Evolutionary conservation across 2,888 invertebrate genomes (phyloP).

Genomic region (Deroplatys truncata): DNA sequence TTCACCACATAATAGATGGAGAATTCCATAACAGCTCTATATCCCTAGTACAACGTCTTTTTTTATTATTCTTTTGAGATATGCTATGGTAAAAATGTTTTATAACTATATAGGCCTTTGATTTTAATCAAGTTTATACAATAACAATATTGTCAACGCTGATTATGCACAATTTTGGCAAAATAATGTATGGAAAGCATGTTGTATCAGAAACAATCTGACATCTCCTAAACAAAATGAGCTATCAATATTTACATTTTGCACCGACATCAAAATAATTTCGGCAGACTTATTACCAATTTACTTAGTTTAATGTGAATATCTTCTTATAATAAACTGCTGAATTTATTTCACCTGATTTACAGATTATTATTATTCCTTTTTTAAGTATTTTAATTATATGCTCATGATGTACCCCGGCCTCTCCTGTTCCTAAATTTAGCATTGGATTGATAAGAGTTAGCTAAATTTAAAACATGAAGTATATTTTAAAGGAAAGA

Average conservation of each 20-base stretch:
- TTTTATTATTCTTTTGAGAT: conserved; percentile 1
- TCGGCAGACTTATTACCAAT: conserved; percentile 11
- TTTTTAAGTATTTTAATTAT: neutral
- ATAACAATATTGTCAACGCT: conserved; percentile 32
- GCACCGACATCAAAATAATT: conserved; percentile 21
- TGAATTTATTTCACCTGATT: conserved; percentile 4
- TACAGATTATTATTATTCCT: neutral
- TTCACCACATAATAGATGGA: neutral
- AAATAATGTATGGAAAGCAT: conserved; percentile 24
- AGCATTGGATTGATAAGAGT: conserved; percentile 5
- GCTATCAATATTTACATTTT: conserved; percentile 22
- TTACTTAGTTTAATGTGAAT: conserved; percentile 7
- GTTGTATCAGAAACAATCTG: conserved; percentile 1
- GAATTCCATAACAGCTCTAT: conserved; percentile 4
- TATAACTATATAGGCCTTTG: conserved; percentile 29
- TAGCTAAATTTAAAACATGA: conserved; percentile 21
- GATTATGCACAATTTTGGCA: conserved; percentile 23
- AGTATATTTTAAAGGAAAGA: conserved; percentile 20
- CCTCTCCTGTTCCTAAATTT: neutral
- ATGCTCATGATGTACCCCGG: neutral
- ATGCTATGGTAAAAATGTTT: conserved; percentile 27
- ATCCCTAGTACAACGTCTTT: neutral
- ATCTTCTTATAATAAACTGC: neutral
- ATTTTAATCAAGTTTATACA: conserved; percentile 28
- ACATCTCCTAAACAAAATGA: conserved; percentile 9